Evolutionary conservation across 2,888 invertebrate genomes (phyloP).

Genomic region (Tetheella fluctuosa): DNA sequence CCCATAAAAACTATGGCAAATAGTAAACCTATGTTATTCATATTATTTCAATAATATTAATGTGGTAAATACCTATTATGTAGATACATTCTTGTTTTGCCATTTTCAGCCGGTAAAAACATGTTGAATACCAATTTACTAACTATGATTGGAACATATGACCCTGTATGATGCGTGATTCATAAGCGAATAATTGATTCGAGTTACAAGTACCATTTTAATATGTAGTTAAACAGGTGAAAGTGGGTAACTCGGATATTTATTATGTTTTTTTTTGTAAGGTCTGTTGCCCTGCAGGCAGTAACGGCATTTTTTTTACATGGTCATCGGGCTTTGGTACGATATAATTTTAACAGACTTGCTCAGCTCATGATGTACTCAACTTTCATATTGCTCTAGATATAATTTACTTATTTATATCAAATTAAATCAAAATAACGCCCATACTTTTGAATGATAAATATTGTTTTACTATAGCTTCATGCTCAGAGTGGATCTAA

Average conservation of each 20-base stretch:
- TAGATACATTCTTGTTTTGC: not conserved
- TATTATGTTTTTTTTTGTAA: not conserved
- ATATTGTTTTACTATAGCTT: too few species aligned
- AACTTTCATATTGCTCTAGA: too few species aligned
- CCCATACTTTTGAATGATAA: too few species aligned
- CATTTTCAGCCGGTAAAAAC: slow-evolving; percentile 3
- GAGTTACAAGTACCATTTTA: not conserved
- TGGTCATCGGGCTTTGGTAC: not conserved
- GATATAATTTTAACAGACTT: too few species aligned
- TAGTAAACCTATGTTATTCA: not conserved
- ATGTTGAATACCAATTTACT: slow-evolving; percentile 2
- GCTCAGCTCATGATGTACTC: too few species aligned
- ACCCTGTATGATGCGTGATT: slow-evolving; percentile 5
- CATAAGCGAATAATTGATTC: not conserved
- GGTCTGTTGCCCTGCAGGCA: not conserved
- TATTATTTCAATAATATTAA: not conserved
- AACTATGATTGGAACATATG: slow-evolving; percentile 4
- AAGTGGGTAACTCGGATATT: not conserved
- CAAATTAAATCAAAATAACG: too few species aligned
- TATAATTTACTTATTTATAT: too few species aligned
- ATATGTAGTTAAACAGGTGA: slow-evolving; percentile 4
- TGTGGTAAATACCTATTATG: not conserved
- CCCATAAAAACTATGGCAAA: too few species aligned
- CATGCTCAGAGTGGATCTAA: too few species aligned
- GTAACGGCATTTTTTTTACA: not conserved